Conservation (phyloP, 2,113 vertebrate genomes). For the Rhea pennata region DNA sequence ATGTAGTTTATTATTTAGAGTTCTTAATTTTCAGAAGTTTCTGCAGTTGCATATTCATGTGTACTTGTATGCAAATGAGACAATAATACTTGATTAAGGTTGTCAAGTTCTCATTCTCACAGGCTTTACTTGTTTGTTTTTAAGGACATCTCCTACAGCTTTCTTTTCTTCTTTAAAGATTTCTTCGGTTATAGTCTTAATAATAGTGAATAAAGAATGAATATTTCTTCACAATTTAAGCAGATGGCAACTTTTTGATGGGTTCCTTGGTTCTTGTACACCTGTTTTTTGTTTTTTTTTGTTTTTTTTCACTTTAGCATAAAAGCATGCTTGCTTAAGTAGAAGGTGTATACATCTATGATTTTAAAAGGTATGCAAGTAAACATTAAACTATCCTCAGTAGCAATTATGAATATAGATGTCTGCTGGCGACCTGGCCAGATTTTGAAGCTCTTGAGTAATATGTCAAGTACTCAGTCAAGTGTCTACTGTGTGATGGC, state of each 20-base stretch:
- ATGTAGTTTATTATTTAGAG: neutral
- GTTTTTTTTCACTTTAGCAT: no score
- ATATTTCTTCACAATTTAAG: neutral
- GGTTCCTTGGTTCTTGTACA: neutral
- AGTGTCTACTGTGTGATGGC: neutral
- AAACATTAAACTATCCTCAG: neutral
- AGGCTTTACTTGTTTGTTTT: neutral
- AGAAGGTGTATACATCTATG: neutral
- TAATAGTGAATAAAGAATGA: neutral
- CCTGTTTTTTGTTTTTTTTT: no score
- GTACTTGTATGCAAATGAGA: neutral
- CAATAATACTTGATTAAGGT: conserved; percentile 2
- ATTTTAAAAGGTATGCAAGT: neutral
- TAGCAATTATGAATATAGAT: neutral
- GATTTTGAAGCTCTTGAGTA: neutral
- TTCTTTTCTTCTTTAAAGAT: neutral
- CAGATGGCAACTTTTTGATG: neutral
- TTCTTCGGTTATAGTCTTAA: neutral
- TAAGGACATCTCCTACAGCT: neutral
- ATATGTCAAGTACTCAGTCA: neutral
- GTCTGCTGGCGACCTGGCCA: neutral
- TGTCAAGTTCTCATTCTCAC: neutral
- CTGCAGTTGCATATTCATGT: conserved; percentile 36
- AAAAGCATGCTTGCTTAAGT: neutral
- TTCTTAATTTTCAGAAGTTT: conserved; percentile 7